Base-by-base conservation (phyloP, 2,888 invertebrate species). In the Loripinus fragilis region DNA sequence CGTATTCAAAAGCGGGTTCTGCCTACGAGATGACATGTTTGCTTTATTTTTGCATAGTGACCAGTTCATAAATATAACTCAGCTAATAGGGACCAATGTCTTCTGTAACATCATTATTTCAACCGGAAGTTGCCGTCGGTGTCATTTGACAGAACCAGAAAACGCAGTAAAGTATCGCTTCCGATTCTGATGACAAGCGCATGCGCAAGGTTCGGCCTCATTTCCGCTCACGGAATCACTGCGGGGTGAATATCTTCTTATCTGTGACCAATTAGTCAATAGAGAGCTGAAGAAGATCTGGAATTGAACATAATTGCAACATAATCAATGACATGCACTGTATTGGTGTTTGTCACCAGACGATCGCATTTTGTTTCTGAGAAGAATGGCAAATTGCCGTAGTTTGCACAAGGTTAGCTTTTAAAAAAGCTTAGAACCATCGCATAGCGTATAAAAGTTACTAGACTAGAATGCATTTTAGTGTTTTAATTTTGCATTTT, bases 221-320 rank as follows among this genome's bases (percentile, higher is more conserved):
- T 67, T 67, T 67, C 67, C 67, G 38, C 25, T 67, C 67, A 67
- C 67, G 67, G 45, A 67, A 60, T 60, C 33, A 60, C 60, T 60
- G 60, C 60, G 60, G 60, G 60, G 60, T 33, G 33, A 17, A 17
- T 33, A 2, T 60, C 33, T 60, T 60, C 60, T 8, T 12, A 20
- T 17, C 28, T 20, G 12, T 25, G 2, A n/a, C 33, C 33, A 60
- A 60, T 60, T 60, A 60, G 60, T 25, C n/a, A 25, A 52, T 23
- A 52, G 52, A 52, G 25, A 25, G 2, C 23, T 2, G 52, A 52
- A 52, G 25, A 25, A 23, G 23, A 23, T 52, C 25, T 25, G 10
- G 52, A 52, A 52, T 8, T 45, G n/a, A 45, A 45, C n/a, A n/a
- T n/a, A n/a, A n/a, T n/a, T 3, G 45, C 15, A 5, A 3, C 20